phyloP scores from a whole-genome alignment of 2,113 vertebrate genomes.

The Montifringilla adamsi region DNA sequence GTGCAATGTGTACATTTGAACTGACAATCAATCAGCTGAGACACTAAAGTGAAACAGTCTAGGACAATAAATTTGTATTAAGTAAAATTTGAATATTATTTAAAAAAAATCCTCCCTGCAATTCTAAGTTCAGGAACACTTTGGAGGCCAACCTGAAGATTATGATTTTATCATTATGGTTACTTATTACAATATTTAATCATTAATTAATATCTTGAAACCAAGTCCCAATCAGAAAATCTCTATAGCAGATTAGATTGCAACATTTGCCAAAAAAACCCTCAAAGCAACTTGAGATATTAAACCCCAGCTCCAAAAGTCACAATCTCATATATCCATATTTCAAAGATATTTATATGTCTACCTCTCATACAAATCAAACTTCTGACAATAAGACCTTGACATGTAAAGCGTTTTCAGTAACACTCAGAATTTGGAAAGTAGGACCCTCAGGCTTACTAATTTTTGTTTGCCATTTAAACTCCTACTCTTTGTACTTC shows the following conservation, averaged over 20 bases:
- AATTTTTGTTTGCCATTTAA: background rate
- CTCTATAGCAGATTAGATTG: background rate
- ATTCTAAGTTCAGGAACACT: background rate
- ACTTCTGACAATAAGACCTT: background rate
- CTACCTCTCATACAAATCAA: background rate
- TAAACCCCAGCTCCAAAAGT: background rate
- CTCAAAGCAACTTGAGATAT: background rate
- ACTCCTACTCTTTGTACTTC: background rate
- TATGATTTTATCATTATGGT: background rate
- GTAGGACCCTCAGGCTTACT: background rate
- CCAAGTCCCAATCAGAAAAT: background rate
- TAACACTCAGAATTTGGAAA: background rate
- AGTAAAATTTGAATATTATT: background rate
- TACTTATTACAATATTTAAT: background rate
- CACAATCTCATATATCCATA: background rate
- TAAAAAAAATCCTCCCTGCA: background rate
- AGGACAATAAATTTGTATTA: background rate
- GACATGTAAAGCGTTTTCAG: background rate
- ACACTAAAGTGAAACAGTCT: background rate
- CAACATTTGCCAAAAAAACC: background rate
- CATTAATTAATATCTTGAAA: background rate
- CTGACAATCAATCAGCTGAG: constrained; percentile 11
- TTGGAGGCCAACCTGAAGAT: background rate
- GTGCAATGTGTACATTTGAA: background rate
- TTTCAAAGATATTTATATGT: background rate